A percentile compares a stretch with the other conserved stretches of the same genome.
Conservation (phyloP, 2,113 vertebrate species). For the Pithys albifrons region DNA sequence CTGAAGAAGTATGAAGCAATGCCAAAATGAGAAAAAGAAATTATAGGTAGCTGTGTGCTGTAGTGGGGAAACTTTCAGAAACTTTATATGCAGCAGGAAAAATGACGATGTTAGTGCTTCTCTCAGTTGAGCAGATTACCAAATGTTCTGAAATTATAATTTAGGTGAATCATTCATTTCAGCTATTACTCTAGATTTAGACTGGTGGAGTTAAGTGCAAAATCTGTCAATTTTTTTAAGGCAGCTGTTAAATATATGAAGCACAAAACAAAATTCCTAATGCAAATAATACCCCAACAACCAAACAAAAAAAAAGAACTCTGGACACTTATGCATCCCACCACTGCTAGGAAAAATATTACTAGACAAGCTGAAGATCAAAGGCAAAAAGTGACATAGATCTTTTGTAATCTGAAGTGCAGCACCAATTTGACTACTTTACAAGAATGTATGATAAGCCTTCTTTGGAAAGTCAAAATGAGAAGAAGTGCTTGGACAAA, state of each 20-base stretch:
- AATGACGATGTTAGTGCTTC: not conserved
- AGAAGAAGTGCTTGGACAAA: not conserved
- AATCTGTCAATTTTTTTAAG: not conserved
- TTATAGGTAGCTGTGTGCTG: not conserved
- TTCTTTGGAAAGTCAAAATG: not conserved
- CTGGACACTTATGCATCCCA: not conserved
- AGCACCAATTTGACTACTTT: not conserved
- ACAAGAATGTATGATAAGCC: not conserved
- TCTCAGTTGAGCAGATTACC: conserved; percentile 2
- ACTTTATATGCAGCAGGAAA: not conserved
- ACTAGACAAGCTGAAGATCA: not conserved
- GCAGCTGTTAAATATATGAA: not conserved
- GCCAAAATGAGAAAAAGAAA: not conserved
- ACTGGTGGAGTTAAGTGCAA: not conserved
- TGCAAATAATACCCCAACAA: not conserved
- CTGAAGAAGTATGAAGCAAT: not conserved
- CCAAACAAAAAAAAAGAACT: not conserved
- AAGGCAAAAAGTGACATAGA: not conserved
- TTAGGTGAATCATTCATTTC: not conserved
- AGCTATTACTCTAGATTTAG: not conserved
- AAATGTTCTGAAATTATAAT: not conserved
- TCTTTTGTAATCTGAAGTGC: not conserved
- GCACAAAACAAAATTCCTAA: not conserved
- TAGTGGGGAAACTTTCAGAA: not conserved
- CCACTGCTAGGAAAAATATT: not conserved